These are phyloP conservation scores for Megatriorchis doriae DNA, from an alignment of 2,113 vertebrate species.

Conservation along the genomic window DNA sequence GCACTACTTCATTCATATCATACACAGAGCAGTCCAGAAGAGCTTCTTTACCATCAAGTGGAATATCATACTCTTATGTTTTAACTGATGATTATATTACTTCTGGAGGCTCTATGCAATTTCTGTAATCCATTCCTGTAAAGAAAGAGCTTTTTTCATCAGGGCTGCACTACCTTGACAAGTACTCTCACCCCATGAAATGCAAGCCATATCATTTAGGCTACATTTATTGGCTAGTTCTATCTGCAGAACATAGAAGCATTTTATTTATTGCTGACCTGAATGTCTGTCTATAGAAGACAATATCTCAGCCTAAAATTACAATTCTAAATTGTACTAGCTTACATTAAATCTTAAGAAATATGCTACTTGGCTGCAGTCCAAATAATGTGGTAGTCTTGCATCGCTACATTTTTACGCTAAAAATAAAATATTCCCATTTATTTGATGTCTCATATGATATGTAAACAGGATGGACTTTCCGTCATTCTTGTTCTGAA, in stretches of 20 bases:
- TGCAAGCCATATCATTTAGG: rapidly evolving
- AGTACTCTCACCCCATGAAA: neutral
- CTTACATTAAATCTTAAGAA: neutral
- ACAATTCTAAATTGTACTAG: neutral
- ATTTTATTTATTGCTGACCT: neutral
- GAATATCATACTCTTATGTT: neutral
- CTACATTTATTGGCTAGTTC: neutral
- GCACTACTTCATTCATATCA: neutral
- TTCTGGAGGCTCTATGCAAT: neutral
- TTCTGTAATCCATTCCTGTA: neutral
- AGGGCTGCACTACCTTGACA: neutral
- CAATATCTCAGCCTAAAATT: neutral
- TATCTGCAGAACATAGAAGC: neutral
- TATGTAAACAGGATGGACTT: neutral
- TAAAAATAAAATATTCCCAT: neutral
- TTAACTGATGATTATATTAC: neutral
- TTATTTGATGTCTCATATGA: neutral
- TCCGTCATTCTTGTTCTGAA: neutral
- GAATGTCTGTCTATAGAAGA: neutral
- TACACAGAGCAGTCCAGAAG: neutral
- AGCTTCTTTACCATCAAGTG: neutral
- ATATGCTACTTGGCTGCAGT: neutral
- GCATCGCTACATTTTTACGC: neutral
- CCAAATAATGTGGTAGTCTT: neutral
- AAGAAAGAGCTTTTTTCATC: neutral